Percentiles rank a stretch among this genome's conserved stretches.
phyloP scores from a whole-genome alignment of 2,113 vertebrate genomes.

The Puma concolor region DNA sequence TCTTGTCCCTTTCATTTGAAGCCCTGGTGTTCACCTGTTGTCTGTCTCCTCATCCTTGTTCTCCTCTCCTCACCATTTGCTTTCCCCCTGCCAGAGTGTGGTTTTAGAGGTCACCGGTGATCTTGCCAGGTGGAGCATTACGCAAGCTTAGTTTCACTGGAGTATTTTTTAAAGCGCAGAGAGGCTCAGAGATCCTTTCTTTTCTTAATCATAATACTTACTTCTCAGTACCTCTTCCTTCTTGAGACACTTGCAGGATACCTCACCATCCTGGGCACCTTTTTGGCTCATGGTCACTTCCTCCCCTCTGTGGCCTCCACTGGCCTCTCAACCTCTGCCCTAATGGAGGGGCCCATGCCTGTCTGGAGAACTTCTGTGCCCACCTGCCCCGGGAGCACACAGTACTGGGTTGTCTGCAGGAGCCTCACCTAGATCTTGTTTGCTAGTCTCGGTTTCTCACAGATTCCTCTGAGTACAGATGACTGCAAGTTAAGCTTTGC shows the following conservation, averaged over 20 bases:
- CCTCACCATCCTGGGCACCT: background rate
- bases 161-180: background rate
- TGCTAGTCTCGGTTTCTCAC: background rate
- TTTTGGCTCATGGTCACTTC: background rate
- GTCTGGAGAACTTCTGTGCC: background rate
- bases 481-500: background rate
- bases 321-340: background rate
- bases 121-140: background rate
- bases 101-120: background rate
- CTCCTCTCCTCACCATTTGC: background rate
- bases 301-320: background rate
- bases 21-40: background rate
- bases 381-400: rapidly evolving
- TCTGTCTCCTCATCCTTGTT: background rate
- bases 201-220: background rate
- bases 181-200: background rate
- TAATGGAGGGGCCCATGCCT: background rate
- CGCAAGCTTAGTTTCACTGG: background rate
- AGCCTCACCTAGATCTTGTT: background rate
- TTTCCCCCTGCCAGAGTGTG: background rate
- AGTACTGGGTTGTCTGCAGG: background rate
- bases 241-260: background rate
- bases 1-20: background rate
- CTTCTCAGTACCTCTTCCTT: background rate
- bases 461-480: background rate